Evolutionary conservation across 2,113 vertebrate species (phyloP), one percentile per base, ranked within the genome.

Genomic region (Thoracochromis brauschi): DNA sequence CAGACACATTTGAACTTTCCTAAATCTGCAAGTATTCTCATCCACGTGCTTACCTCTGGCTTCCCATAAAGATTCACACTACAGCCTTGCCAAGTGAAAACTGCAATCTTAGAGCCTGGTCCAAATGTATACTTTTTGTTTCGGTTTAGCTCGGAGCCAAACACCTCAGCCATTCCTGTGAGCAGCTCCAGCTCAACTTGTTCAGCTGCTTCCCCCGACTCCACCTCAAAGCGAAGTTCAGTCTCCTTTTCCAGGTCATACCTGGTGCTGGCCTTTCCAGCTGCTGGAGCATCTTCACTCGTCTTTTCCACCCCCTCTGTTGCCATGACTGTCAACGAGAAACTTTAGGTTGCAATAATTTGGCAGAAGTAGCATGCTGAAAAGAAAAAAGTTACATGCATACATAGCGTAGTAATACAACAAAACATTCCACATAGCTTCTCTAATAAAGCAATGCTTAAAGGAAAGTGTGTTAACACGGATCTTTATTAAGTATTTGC

Each of bases 81-180:
- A 92, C 99, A 99, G 87, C 99, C 98, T 35, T 99, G 99, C 99
- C 99, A 99, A 13, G 99, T 99, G 93, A 99, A 99, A 57, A 99
- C 98, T 0, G 99, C 98, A 19, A 98, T 98, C 92, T 99, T 99
- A 63, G 98, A 97, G 2, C 99, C 99, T 0, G 98, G 96, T 8
- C 98, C 98, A 54, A 99, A 99, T 1, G 96, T 97, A 94, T 99
- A 99, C 87, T 98, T 98, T 94, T 99, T 99, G 94, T 99, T 99
- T 58, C 97, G 97, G 83, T 98, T 99, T 65, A 99, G 96, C 88
- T 99, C 99, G 1, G 98, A 99, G 38, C 98, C 99, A 24, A 99
- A 99, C 51, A 99, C 97, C 95, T 99, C 99, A 0, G 97, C 99
- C 96, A 98, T 96, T 71, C 99, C 99, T 0, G 97, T 95, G 33